These are phyloP conservation scores for Parasteatoda lunata DNA, from an alignment of 2,888 invertebrate genomes.

Conservation along the genomic window DNA sequence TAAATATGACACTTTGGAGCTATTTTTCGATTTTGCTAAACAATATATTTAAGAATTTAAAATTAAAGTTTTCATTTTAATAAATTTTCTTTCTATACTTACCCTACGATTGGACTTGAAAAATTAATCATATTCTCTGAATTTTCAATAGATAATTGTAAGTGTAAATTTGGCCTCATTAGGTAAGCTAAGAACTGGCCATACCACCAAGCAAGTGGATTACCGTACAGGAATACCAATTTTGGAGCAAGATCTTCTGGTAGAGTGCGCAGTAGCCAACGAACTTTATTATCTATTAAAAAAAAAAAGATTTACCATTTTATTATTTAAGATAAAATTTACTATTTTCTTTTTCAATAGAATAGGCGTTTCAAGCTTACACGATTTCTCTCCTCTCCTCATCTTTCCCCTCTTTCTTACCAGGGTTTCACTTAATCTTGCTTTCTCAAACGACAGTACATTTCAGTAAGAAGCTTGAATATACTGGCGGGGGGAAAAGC, in stretches of 20 bases:
- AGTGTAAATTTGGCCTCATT: slow-evolving; percentile 55
- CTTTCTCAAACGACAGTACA: no score
- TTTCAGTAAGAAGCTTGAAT: no score
- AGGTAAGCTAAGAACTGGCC: slow-evolving; percentile 66
- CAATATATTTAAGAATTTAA: no score
- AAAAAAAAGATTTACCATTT: neutral
- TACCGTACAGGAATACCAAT: slow-evolving; percentile 43
- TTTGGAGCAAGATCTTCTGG: slow-evolving; percentile 52
- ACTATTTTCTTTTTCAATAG: slow-evolving; percentile 26
- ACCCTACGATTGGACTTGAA: slow-evolving; percentile 26
- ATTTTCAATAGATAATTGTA: slow-evolving; percentile 4
- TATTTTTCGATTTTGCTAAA: no score
- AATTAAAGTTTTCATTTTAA: no score
- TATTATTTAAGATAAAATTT: slow-evolving; percentile 12
- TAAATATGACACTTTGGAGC: no score
- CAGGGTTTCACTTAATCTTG: no score
- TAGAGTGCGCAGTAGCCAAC: slow-evolving; percentile 44
- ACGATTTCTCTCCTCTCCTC: no score
- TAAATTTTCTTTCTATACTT: slow-evolving; percentile 4
- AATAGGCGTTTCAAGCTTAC: neutral
- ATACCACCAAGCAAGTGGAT: slow-evolving; percentile 69
- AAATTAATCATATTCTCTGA: slow-evolving; percentile 12
- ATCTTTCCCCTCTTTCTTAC: no score
- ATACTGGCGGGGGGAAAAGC: no score
- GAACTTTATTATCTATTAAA: slow-evolving; percentile 39